Evolutionary conservation across 53 echinoderm and acorn worm species (phyloP).

Genomic region (Holothuria scabra): DNA sequence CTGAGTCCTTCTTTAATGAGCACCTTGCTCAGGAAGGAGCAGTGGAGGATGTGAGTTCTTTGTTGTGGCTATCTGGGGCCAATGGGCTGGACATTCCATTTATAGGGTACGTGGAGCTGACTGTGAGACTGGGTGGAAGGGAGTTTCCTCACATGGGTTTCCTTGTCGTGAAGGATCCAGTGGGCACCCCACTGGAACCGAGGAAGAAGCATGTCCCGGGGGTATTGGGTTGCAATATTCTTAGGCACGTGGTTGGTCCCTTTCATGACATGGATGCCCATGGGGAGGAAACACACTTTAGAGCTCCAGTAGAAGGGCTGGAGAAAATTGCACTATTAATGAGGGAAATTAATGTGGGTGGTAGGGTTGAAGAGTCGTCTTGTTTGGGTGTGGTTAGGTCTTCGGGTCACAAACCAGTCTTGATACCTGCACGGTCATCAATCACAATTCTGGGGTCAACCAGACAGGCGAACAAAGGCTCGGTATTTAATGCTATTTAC

Average conservation of each 20-base stretch:
- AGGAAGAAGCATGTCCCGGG: conserved; percentile 63
- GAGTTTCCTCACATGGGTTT: conserved; percentile 67
- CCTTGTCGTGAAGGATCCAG: conserved; percentile 67
- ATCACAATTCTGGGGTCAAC: neutral
- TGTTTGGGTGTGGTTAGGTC: conserved; percentile 6
- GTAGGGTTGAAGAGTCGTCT: neutral
- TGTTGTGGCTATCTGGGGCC: conserved; percentile 58
- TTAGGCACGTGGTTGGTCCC: conserved; percentile 51
- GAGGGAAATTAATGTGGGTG: conserved; percentile 30
- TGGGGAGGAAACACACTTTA: neutral
- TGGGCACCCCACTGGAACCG: neutral
- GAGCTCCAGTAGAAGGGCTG: conserved; percentile 4
- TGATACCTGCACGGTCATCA: conserved; percentile 22
- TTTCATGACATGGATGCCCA: conserved; percentile 6
- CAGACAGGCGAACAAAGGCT: conserved; percentile 15
- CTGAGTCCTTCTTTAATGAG: conserved; percentile 68
- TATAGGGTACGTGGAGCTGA: conserved; percentile 69
- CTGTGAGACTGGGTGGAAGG: conserved; percentile 50
- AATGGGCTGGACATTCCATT: conserved; percentile 65
- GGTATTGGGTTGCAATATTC: conserved; percentile 72
- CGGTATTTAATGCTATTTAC: neutral
- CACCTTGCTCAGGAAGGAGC: conserved; percentile 53
- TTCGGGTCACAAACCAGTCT: neutral
- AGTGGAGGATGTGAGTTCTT: conserved; percentile 50
- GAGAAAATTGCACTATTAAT: conserved; percentile 52